Evolutionary conservation across 2,888 invertebrate species (phyloP).

Genomic region (Andrena haemorrhoa): DNA sequence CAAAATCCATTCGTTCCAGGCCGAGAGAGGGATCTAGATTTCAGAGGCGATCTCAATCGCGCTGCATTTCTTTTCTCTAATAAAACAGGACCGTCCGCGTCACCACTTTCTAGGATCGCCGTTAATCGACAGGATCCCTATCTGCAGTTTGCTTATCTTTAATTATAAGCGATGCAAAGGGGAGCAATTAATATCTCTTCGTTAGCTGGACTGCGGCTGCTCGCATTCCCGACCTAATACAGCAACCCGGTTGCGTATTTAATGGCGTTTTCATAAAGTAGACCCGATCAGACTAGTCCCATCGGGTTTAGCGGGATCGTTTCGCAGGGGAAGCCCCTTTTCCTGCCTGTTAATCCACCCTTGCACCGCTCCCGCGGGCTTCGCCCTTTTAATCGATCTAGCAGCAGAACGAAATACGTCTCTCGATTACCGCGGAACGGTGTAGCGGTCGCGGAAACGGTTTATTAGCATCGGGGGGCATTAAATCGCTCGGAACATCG

Average conservation of each 20-base stretch:
- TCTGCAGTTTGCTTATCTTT: slow-evolving; percentile 1
- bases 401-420: slow-evolving; percentile 32
- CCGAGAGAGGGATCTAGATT: background rate
- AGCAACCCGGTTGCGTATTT: background rate
- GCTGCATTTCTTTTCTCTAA: background rate
- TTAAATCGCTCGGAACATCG: slow-evolving; percentile 68
- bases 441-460: slow-evolving; percentile 54
- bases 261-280: slow-evolving; percentile 27
- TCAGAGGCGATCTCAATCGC: background rate
- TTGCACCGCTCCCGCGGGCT: background rate
- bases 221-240: slow-evolving; percentile 17
- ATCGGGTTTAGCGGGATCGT: background rate
- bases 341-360: slow-evolving; percentile 18
- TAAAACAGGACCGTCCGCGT: slow-evolving; percentile 9
- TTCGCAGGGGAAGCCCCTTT: slow-evolving; percentile 6
- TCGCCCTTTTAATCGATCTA: slow-evolving; percentile 49
- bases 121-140: slow-evolving; percentile 29
- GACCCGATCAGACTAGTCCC: slow-evolving; percentile 15
- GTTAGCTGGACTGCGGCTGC: slow-evolving; percentile 31
- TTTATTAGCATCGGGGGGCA: slow-evolving; percentile 67
- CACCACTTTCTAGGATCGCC: slow-evolving; percentile 41
- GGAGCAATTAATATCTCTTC: slow-evolving; percentile 52
- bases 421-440: slow-evolving; percentile 38
- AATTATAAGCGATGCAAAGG: slow-evolving; percentile 34
- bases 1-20: background rate